Conservation (phyloP, 2,113 vertebrate genomes). For the Catharus bicknelli region DNA sequence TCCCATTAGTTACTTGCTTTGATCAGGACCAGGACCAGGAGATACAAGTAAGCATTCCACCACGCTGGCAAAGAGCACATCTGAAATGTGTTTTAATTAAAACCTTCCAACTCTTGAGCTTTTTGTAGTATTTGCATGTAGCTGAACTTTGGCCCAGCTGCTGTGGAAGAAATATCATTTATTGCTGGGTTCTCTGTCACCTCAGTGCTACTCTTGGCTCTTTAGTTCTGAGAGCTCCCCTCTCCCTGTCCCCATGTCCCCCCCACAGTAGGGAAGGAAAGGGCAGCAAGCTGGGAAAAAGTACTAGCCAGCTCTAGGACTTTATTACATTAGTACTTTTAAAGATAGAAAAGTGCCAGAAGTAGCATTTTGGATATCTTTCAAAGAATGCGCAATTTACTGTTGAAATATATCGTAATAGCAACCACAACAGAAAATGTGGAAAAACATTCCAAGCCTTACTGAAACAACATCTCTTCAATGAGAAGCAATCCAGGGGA, state of each 20-base stretch:
- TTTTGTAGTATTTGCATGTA: constrained; percentile 7
- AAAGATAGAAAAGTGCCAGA: not conserved
- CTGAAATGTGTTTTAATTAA: constrained; percentile 24
- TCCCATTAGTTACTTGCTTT: constrained; percentile 6
- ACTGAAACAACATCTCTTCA: not conserved
- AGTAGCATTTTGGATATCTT: not conserved
- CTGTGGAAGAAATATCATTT: not conserved
- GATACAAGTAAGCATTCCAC: not conserved
- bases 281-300: not conserved
- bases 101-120: not conserved
- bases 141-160: not conserved
- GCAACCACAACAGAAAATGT: not conserved
- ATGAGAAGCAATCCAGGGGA: not conserved
- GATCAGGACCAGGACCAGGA: not conserved
- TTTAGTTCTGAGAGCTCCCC: not conserved
- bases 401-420: not conserved
- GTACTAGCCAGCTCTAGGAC: not conserved
- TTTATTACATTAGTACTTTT: not conserved
- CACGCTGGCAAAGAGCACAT: accelerated
- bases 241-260: not conserved
- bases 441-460: not conserved
- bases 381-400: not conserved
- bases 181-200: not conserved
- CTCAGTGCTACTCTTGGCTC: not conserved
- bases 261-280: not conserved